Evolutionary conservation across 2,888 invertebrate genomes (phyloP), one percentile per base, ranked within the genome.

Genomic region (Ophion slaviceki): DNA sequence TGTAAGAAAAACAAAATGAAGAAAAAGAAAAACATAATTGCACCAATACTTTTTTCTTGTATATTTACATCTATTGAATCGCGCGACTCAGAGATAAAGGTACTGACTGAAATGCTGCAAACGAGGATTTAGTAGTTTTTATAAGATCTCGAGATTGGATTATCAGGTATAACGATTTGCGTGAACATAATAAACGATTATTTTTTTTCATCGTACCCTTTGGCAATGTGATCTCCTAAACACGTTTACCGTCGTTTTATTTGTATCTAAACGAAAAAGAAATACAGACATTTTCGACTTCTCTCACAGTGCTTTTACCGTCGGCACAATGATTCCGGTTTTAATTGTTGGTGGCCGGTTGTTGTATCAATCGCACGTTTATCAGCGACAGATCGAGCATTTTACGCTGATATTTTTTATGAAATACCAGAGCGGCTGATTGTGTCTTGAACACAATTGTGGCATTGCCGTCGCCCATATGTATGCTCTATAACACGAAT

Each of bases 331-430:
- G 40, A 59, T 61, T 66, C 78, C 72, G 77, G 6, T 36, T 71
- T 68, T 83, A 83, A 82, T 80, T 84, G 82, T 64, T 83, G 76
- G 70, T 82, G 32, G 88, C 66, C 47, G 89, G 80, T 85, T 91
- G 92, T 62, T 93, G 91, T 87, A 93, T 87, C 78, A 95, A 92
- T 67, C 93, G 92, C 80, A 95, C 95, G 86, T 95, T 94, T 89
- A 95, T 95, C 93, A 95, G 93, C 86, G 95, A 95, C 77, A 95
- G 92, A 91, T 95, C 95, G 83, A 95, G 93, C 94, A 95, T 95
- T 93, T 94, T 94, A 70, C 95, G 95, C 88, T 95, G 95, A 91
- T 95, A 95, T 92, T 95, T 95, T 92, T 95, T 95, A 93, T 94
- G 95, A 94, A 95, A 95, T 86, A 94, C 94, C 92, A 94, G 94